Conservation (phyloP, 2,113 vertebrate genomes). For the Zosterops borbonicus region DNA sequence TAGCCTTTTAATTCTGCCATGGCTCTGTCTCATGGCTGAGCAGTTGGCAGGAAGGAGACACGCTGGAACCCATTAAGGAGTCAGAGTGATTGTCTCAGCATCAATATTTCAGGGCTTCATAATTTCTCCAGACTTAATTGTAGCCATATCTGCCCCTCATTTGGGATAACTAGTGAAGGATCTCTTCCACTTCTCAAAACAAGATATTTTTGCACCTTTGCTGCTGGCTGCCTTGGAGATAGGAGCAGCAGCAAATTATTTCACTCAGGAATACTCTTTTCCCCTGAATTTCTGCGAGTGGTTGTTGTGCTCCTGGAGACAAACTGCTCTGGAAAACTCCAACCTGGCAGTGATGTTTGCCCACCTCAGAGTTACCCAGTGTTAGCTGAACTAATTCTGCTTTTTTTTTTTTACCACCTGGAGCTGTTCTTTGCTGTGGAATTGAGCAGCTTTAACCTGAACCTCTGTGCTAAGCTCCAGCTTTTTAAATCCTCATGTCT, state of each 20-base stretch:
- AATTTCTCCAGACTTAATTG: slow-evolving; percentile 39
- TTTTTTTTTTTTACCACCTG: background rate
- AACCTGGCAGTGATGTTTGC: background rate
- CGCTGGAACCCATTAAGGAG: slow-evolving; percentile 21
- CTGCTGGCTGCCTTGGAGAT: background rate
- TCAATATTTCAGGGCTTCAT: slow-evolving; percentile 53
- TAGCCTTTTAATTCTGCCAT: slow-evolving; percentile 36
- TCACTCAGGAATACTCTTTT: background rate
- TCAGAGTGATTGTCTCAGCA: slow-evolving; percentile 21
- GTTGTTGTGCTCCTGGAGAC: background rate
- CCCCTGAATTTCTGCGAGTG: background rate
- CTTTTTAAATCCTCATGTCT: background rate
- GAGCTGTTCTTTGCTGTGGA: background rate
- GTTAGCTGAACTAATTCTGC: background rate
- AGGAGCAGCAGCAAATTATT: background rate
- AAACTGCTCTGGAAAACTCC: background rate
- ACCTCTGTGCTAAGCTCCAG: background rate
- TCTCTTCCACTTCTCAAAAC: background rate
- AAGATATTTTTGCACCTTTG: background rate
- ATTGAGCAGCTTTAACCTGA: background rate
- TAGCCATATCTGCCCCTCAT: background rate
- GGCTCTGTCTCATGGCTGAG: background rate
- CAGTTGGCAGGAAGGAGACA: background rate
- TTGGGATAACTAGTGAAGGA: background rate
- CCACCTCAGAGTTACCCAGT: background rate